Base-by-base conservation (phyloP, 2,888 invertebrate genomes). In the Pyrrhosoma nymphula region DNA sequence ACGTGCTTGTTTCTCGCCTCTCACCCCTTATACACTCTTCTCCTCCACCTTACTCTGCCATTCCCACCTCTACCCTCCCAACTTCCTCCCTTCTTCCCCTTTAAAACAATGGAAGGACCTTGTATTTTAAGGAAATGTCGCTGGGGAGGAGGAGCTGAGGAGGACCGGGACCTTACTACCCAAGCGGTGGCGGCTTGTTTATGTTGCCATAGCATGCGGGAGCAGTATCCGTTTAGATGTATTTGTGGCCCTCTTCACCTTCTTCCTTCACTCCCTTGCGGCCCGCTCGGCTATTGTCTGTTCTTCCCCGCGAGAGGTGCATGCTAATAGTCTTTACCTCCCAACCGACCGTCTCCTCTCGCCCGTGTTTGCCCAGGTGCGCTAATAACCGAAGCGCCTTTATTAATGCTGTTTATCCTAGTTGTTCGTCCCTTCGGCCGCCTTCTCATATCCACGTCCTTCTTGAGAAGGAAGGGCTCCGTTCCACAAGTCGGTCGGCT, bases 351-450 rank as follows among this genome's bases (percentile, higher is more conserved):
- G 26, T 69, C 69, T 69, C 69, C 26, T 20, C 60, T 20, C 18
- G 60, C 20, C 26, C 69, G 69, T 69, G 69, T 69, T 69, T 69
- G 69, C 26, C 69, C 69, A 69, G 69, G 69, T 69, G 69, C 69
- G 69, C 69, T 69, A 69, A 69, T 69, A 69, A n/a, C 26, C 12
- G 69, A 69, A 69, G n/a, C 69, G 69, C 69, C 69, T n/a, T 69
- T 69, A 69, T 69, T 69, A 69, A 69, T 69, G 26, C 23, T 69
- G 69, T 69, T 69, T 69, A 69, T 69, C 69, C 69, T 69, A 69
- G 69, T 69, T n/a, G 26, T 69, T 69, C 69, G 69, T 69, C 69
- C 47, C 47, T 47, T 47, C 47, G 47, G 20, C 23, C 4, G 18
- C 60, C 20, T 60, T 18, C 20, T 60, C 60, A 18, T 23, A 47